These are phyloP conservation scores for Leptodactylus fuscus DNA, from an alignment of 2,113 vertebrate species.

Conservation along the genomic window DNA sequence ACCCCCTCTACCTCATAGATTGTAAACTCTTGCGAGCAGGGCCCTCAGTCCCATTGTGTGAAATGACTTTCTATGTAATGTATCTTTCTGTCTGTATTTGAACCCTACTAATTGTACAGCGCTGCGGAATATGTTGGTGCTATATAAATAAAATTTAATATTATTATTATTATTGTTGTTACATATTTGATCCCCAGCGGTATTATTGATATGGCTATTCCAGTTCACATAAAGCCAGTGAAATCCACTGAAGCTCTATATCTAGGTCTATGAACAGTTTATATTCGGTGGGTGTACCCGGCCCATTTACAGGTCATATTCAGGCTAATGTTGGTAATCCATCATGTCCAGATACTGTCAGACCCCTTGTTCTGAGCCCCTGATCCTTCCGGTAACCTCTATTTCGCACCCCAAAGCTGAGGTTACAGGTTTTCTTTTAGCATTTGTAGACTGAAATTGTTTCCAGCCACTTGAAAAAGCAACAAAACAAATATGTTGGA, in stretches of 20 bases:
- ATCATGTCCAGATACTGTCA: conserved; percentile 1
- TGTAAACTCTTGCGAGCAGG: too few species aligned
- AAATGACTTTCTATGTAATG: too few species aligned
- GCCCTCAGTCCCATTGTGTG: too few species aligned
- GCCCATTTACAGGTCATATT: background rate
- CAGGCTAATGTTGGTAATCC: background rate
- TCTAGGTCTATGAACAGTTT: too few species aligned
- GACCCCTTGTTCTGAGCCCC: background rate
- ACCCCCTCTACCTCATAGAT: too few species aligned
- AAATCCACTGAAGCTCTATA: background rate
- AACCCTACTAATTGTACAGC: too few species aligned
- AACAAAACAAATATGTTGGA: background rate
- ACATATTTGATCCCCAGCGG: background rate
- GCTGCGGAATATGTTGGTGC: too few species aligned
- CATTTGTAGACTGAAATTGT: background rate
- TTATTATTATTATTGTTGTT: background rate
- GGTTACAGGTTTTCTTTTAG: background rate
- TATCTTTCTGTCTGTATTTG: too few species aligned
- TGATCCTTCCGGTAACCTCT: background rate
- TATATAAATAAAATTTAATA: too few species aligned
- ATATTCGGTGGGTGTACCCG: background rate
- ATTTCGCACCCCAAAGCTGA: background rate
- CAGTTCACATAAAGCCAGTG: background rate
- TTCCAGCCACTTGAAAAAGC: background rate
- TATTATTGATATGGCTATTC: background rate